phyloP scores from a whole-genome alignment of 1,140 invertebrate species.

The Galendromus occidentalis region DNA sequence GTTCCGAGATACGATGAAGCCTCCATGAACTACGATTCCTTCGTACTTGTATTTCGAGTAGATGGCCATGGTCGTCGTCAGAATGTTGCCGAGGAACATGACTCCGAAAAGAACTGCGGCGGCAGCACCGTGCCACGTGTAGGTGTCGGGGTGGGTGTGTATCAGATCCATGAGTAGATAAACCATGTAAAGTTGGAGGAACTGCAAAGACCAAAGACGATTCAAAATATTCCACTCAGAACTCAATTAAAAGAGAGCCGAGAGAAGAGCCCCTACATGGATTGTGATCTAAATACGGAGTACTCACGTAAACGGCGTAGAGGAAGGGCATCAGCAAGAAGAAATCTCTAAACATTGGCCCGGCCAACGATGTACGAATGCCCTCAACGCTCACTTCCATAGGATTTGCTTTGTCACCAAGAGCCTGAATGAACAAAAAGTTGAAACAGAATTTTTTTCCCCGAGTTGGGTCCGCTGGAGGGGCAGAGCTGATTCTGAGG shows the following conservation, averaged over 20 bases:
- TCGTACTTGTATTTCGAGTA: slow-evolving; percentile 8
- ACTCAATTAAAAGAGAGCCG: no score
- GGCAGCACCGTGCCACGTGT: neutral
- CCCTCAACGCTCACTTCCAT: slow-evolving; percentile 1
- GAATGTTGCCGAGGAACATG: slow-evolving; percentile 2
- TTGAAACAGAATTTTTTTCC: no score
- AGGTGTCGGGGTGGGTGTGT: neutral
- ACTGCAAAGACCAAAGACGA: neutral
- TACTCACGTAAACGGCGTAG: slow-evolving; percentile 5
- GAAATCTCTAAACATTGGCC: neutral
- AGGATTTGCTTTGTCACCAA: slow-evolving; percentile 1
- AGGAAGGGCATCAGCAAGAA: neutral
- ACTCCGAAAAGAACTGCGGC: neutral
- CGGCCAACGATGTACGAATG: neutral
- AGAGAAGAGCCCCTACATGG: no score
- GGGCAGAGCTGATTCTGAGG: no score
- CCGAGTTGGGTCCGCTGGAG: no score
- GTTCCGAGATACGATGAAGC: no score
- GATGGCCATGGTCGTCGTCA: neutral
- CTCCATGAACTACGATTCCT: no score
- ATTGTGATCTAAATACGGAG: neutral
- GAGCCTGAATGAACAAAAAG: neutral
- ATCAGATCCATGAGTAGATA: neutral
- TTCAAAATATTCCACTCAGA: no score
- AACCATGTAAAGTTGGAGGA: slow-evolving; percentile 1